phyloP scores from a whole-genome alignment of 2,113 vertebrate species.

The Anoura caudifer region DNA sequence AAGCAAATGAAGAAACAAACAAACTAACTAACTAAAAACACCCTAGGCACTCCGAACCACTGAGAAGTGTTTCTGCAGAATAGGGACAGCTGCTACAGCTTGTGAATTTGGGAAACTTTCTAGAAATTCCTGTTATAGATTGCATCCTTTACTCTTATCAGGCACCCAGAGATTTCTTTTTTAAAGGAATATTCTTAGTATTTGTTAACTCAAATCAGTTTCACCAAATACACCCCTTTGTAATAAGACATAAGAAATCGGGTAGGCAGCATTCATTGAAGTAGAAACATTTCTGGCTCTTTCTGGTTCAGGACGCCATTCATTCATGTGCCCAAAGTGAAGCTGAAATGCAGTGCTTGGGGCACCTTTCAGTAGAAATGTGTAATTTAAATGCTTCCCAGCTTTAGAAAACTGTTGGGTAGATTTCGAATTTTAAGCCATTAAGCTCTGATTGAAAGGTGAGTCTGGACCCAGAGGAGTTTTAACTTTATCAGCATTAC shows the following conservation, averaged over 20 bases:
- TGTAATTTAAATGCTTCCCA: neutral
- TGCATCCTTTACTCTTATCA: neutral
- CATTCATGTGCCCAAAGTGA: neutral
- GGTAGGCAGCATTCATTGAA: neutral
- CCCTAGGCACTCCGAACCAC: neutral
- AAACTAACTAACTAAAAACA: neutral
- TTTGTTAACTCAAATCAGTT: neutral
- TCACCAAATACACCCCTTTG: neutral
- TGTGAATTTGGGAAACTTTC: neutral
- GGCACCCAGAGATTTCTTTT: neutral
- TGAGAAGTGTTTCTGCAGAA: neutral
- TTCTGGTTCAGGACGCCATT: neutral
- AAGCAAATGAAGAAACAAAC: neutral
- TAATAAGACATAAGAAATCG: neutral
- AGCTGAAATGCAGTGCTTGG: neutral
- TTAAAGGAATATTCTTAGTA: neutral
- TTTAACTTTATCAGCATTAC: neutral
- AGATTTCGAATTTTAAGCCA: neutral
- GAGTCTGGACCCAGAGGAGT: neutral
- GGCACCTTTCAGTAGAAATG: neutral
- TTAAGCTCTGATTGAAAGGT: neutral
- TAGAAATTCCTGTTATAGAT: neutral
- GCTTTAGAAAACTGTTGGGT: neutral
- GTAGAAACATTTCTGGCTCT: neutral
- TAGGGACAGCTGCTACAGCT: neutral